These are phyloP conservation scores for Tachina fera DNA, from an alignment of 2,888 invertebrate species.

Conservation along the genomic window DNA sequence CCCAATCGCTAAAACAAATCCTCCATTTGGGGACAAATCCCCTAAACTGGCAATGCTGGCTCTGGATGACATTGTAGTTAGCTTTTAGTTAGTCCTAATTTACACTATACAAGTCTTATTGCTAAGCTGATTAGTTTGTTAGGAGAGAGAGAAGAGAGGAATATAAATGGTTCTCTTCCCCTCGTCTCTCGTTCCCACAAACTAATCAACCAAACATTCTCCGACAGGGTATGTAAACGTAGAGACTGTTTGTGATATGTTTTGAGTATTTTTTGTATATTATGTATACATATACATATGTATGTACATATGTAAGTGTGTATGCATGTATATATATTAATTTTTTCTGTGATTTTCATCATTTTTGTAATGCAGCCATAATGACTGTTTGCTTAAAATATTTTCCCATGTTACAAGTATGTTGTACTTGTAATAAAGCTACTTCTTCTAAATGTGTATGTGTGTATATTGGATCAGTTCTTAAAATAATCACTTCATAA, in stretches of 20 bases:
- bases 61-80: too few relatives aligned
- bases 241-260: slow-evolving; percentile 50
- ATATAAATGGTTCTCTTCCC: too few relatives aligned
- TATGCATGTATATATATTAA: neutral
- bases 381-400: slow-evolving; percentile 57
- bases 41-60: too few relatives aligned
- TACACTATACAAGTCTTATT: too few relatives aligned
- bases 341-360: neutral
- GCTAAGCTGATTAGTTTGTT: too few relatives aligned
- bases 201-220: too few relatives aligned
- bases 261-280: slow-evolving; percentile 29
- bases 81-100: too few relatives aligned
- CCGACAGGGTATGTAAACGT: slow-evolving; percentile 56
- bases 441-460: slow-evolving; percentile 19
- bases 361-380: slow-evolving; percentile 36
- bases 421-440: slow-evolving; percentile 46
- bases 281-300: neutral
- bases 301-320: neutral
- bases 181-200: too few relatives aligned
- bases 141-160: too few relatives aligned
- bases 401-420: slow-evolving; percentile 58
- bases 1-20: too few relatives aligned
- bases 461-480: neutral
- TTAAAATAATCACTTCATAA: slow-evolving; percentile 18
- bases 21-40: too few relatives aligned